Percentiles rank a stretch among this genome's conserved stretches.
These are phyloP conservation scores for Tetrax tetrax DNA, from an alignment of 2,113 vertebrate species.

Conservation along the genomic window DNA sequence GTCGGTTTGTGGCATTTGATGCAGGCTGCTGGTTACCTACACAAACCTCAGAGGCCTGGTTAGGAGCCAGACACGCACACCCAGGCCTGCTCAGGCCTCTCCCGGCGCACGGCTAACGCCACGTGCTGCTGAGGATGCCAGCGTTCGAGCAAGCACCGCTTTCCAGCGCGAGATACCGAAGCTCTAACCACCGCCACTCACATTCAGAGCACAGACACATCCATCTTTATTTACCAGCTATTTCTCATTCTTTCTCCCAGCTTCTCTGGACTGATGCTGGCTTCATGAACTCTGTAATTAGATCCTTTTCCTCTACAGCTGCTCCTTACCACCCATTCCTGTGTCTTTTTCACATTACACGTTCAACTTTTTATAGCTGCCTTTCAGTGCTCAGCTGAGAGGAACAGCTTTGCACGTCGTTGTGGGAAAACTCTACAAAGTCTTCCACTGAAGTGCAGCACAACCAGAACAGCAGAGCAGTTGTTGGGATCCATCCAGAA, in stretches of 20 bases:
- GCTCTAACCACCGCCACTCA: neutral
- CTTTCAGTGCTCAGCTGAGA: neutral
- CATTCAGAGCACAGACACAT: neutral
- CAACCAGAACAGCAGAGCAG: neutral
- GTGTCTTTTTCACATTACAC: neutral
- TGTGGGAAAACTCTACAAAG: neutral
- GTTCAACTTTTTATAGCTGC: neutral
- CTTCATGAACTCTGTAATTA: neutral
- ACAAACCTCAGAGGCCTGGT: neutral
- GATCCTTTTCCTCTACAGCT: neutral
- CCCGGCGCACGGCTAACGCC: fast-evolving
- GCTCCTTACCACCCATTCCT: neutral
- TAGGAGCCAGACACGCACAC: neutral
- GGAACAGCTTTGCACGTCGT: neutral
- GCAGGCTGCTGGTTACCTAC: neutral
- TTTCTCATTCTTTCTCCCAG: neutral
- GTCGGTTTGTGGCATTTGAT: neutral
- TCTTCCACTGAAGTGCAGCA: neutral
- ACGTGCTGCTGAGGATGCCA: neutral
- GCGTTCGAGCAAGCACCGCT: neutral
- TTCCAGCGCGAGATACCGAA: neutral
- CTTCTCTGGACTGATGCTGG: neutral
- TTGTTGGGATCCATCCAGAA: neutral
- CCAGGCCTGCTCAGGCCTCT: neutral
- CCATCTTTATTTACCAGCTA: neutral